Evolutionary conservation across 2,888 invertebrate genomes (phyloP).

Genomic region (Mesorhabditis belari): DNA sequence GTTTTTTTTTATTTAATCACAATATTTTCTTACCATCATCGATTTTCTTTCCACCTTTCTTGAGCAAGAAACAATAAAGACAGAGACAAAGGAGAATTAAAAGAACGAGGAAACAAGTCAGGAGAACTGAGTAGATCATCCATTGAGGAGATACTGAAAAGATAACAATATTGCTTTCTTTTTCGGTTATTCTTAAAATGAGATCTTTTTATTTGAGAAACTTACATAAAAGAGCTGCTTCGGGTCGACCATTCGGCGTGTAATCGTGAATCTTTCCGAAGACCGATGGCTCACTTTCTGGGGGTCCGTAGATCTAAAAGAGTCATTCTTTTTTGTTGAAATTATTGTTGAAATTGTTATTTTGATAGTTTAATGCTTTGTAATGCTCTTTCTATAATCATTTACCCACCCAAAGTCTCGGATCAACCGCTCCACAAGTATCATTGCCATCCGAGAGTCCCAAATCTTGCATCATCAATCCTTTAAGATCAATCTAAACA

Average conservation of each 20-base stretch:
- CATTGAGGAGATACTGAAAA: constrained; percentile 29
- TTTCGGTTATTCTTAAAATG: too few relatives aligned
- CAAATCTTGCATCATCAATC: not conserved
- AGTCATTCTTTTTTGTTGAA: not conserved
- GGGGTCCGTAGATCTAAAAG: not conserved
- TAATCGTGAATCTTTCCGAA: constrained; percentile 22
- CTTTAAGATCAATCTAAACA: not conserved
- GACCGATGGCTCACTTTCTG: constrained; percentile 10
- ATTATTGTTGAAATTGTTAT: too few relatives aligned
- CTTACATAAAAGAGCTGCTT: constrained; percentile 25
- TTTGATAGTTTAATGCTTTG: too few relatives aligned
- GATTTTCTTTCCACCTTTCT: not conserved
- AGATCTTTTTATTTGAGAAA: not conserved
- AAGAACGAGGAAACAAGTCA: constrained; percentile 16
- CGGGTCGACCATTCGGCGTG: constrained; percentile 19
- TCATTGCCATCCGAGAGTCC: not conserved
- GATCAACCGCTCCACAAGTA: not conserved
- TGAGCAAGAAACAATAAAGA: constrained; percentile 20
- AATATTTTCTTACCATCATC: not conserved
- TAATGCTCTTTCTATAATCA: too few relatives aligned
- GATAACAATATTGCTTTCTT: too few relatives aligned
- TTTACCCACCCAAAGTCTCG: not conserved
- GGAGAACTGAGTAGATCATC: constrained; percentile 24
- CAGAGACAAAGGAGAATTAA: constrained; percentile 18
- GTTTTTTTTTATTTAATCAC: too few relatives aligned